Evolutionary conservation across 1,140 invertebrate genomes (phyloP), one percentile per base, ranked within the genome.

Genomic region (Latrodectus geometricus): DNA sequence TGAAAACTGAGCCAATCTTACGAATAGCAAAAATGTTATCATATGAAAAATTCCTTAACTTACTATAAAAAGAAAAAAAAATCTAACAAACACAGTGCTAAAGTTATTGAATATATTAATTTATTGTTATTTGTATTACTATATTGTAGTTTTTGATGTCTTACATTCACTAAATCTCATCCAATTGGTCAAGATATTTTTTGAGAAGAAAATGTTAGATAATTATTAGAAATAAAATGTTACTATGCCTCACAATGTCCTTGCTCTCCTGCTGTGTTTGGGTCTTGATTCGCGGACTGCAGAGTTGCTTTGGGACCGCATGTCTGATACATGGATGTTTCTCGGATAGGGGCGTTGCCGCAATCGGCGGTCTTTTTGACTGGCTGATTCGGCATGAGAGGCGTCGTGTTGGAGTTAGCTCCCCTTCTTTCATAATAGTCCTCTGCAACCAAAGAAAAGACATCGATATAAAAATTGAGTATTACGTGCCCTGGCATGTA

Each of bases 191-290:
- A 35, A 35, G 35, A 35, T 35, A 5, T 5, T 35, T 35, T 35
- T 3, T 3, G 5, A 35, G 5, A 35, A 5, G 35, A 35, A 35
- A 35, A 35, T 35, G 35, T 5, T 35, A 61, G 0, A 61, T 17
- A 61, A 61, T 14, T 61, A 61, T 61, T 14, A 70, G 23, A 72
- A 17, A 76, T 52, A 54, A 87, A 87, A 80, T 61, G 76, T 79
- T 87, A 87, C 85, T 87, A 87, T 87, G 85, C 85, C 87, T 85
- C 81, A 86, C 82, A 82, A 86, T 88, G 82, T 80, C 81, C 76
- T 81, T 81, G 87, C 14, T 86, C 87, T 61, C 56, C 82, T 2
- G 76, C 17, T 9, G 65, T 48, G 52, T 75, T 76, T 35, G 56
- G 75, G 20, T 85, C 87, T n/a, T 80, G 87, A 15, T 70, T 77